Evolutionary conservation across 1,140 invertebrate species (phyloP).

Genomic region (Alviniconcha marisindica): DNA sequence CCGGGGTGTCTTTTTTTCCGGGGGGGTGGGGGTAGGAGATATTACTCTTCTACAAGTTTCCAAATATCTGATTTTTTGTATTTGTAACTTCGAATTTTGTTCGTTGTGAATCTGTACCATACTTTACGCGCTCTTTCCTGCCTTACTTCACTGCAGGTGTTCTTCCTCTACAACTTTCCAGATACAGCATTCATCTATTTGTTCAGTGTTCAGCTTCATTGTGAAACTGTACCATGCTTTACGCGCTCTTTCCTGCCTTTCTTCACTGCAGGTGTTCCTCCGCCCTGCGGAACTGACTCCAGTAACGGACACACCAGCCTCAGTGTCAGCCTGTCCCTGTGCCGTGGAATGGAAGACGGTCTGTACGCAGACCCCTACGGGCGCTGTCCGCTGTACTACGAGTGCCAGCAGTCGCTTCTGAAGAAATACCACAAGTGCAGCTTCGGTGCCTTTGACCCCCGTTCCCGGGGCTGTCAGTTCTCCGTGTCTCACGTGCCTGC

Average conservation of each 20-base stretch:
- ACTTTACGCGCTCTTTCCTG: not conserved
- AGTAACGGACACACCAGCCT: not conserved
- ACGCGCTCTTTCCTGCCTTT: not conserved
- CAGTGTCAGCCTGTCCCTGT: constrained; percentile 26
- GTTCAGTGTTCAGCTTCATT: not conserved
- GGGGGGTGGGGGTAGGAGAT: not conserved
- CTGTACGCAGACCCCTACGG: constrained; percentile 50
- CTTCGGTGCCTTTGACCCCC: constrained; percentile 41
- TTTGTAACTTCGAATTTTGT: not conserved
- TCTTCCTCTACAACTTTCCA: not conserved
- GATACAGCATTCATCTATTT: too few species aligned
- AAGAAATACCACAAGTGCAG: constrained; percentile 43
- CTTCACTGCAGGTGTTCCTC: not conserved
- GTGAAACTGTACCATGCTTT: not conserved
- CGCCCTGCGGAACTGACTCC: constrained; percentile 8
- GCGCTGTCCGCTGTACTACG: constrained; percentile 47
- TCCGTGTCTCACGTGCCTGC: not conserved
- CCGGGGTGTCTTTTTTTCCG: not conserved
- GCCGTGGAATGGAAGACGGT: constrained; percentile 41
- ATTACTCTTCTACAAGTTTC: too few species aligned
- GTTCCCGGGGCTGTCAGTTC: constrained; percentile 30
- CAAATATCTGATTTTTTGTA: too few species aligned
- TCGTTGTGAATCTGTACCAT: not conserved
- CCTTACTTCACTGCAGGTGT: not conserved
- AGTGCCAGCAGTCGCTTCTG: constrained; percentile 38